phyloP scores from a whole-genome alignment of 2,113 vertebrate species.

The Cyprinodon variegatus region DNA sequence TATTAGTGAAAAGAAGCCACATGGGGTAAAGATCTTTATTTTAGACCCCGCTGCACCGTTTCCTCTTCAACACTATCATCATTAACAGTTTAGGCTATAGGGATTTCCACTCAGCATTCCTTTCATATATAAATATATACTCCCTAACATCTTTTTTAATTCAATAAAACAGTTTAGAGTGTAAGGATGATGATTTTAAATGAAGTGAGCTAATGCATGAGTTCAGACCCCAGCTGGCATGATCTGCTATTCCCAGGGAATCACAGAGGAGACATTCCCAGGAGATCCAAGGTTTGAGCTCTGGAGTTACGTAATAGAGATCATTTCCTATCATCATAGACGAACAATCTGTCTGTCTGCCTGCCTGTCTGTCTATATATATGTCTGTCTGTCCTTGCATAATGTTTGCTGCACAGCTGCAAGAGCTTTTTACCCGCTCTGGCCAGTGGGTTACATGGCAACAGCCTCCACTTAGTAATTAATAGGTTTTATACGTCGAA shows the following conservation, averaged over 20 bases:
- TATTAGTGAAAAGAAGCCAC: too few species aligned
- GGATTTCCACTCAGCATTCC: constrained; percentile 33
- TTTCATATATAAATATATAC: constrained; percentile 49
- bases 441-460: constrained; percentile 39
- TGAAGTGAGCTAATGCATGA: constrained; percentile 20
- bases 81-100: constrained; percentile 38
- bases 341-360: neutral
- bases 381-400: neutral
- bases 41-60: constrained; percentile 49
- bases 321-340: constrained; percentile 8
- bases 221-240: constrained; percentile 62
- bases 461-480: constrained; percentile 59
- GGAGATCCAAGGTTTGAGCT: constrained; percentile 46
- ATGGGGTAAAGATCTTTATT: constrained; percentile 57
- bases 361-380: neutral
- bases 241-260: constrained; percentile 46
- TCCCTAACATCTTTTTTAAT: constrained; percentile 12
- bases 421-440: neutral
- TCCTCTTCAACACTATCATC: constrained; percentile 56
- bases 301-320: constrained; percentile 49
- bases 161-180: constrained; percentile 21
- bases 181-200: constrained; percentile 29
- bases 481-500: constrained; percentile 53
- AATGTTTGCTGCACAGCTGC: too few species aligned
- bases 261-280: constrained; percentile 60